These are phyloP conservation scores for Drosophila cognata DNA, from an alignment of 2,888 invertebrate genomes.

Conservation along the genomic window DNA sequence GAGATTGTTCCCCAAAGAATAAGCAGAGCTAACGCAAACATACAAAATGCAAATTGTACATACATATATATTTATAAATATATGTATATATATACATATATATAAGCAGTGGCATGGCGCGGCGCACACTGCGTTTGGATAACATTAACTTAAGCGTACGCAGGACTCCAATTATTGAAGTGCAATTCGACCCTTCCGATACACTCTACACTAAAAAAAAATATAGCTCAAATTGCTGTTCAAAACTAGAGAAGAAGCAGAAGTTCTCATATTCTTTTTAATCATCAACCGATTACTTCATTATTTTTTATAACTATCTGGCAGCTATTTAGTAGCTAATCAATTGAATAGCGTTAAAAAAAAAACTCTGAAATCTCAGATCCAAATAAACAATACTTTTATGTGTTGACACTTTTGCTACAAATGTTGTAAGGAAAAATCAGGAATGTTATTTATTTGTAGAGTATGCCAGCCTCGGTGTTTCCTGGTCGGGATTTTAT, in stretches of 20 bases:
- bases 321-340: neutral
- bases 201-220: neutral
- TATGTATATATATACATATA: neutral
- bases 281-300: neutral
- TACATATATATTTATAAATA: slow-evolving; percentile 11
- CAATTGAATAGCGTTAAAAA: neutral
- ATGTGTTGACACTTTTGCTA: neutral
- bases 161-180: slow-evolving; percentile 59
- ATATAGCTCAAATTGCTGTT: neutral
- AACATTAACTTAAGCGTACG: slow-evolving; percentile 43
- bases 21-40: slow-evolving; percentile 43
- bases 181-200: slow-evolving; percentile 20
- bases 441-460: neutral
- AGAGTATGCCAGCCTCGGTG: neutral
- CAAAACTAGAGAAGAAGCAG: neutral
- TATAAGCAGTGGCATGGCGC: slow-evolving; percentile 20
- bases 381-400: neutral
- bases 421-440: neutral
- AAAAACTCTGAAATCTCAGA: neutral
- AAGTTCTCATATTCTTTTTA: neutral
- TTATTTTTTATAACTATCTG: neutral
- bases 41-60: slow-evolving; percentile 53
- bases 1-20: slow-evolving; percentile 67
- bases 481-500: neutral
- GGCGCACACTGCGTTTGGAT: slow-evolving; percentile 49